These are phyloP conservation scores for Acanthosepion pharaonis DNA, from an alignment of 2,888 invertebrate species.

Conservation along the genomic window DNA sequence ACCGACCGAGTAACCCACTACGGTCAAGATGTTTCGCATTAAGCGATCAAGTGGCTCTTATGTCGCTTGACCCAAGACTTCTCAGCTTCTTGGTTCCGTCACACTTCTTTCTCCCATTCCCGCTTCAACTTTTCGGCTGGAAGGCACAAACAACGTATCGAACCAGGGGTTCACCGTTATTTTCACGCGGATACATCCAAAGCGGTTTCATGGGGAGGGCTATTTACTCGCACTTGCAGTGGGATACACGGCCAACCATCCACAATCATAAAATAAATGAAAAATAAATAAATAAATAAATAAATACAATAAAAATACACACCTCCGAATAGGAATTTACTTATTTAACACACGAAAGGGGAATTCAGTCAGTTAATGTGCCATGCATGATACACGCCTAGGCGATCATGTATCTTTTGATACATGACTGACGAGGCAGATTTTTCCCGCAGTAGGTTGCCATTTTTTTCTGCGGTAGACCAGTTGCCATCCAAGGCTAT, in stretches of 20 bases:
- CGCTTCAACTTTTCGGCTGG: neutral
- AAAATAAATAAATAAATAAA: neutral
- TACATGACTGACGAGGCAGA: no score
- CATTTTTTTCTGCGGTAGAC: no score
- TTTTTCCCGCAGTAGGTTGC: no score
- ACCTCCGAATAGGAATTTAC: no score
- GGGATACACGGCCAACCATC: neutral
- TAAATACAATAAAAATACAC: neutral
- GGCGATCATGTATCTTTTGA: no score
- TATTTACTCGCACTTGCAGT: neutral
- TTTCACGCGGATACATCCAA: constrained; percentile 13
- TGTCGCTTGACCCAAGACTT: neutral
- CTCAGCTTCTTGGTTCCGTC: neutral
- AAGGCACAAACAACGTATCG: neutral
- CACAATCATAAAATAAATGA: neutral
- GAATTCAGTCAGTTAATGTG: no score
- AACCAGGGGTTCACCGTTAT: neutral
- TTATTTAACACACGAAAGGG: no score
- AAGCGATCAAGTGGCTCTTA: neutral
- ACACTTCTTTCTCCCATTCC: neutral
- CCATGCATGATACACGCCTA: no score
- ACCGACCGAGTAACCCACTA: neutral
- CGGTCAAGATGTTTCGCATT: constrained; percentile 7
- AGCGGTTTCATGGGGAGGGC: neutral
- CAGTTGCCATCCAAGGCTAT: no score